phyloP scores from a whole-genome alignment of 2,888 invertebrate genomes.

The Harpalus rubripes region DNA sequence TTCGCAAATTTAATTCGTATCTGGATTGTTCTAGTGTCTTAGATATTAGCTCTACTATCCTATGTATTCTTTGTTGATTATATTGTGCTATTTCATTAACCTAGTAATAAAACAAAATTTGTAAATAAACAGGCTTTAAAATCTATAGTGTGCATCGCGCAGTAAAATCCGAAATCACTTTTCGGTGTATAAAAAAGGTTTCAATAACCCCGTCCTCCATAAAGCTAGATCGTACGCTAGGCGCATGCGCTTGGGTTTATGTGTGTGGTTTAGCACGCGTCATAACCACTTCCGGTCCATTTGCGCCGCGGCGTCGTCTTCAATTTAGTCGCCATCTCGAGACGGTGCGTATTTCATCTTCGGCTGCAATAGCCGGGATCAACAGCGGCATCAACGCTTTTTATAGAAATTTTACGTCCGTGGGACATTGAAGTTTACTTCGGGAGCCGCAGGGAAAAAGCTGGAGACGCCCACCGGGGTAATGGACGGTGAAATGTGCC shows the following conservation, averaged over 20 bases:
- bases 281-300: slow-evolving; percentile 75
- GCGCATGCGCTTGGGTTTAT: slow-evolving; percentile 47
- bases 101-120: not conserved
- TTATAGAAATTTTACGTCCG: slow-evolving; percentile 61
- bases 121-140: slow-evolving; percentile 16
- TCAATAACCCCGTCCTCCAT: slow-evolving; percentile 45
- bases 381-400: slow-evolving; percentile 71
- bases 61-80: not conserved
- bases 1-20: too few species aligned
- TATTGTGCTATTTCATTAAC: not conserved
- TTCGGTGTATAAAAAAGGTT: slow-evolving; percentile 39
- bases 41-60: too few species aligned
- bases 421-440: slow-evolving; percentile 26
- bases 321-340: slow-evolving; percentile 59
- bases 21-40: too few species aligned
- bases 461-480: slow-evolving; percentile 52
- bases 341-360: slow-evolving; percentile 74
- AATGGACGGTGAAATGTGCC: slow-evolving; percentile 66
- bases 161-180: slow-evolving; percentile 46
- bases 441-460: not conserved
- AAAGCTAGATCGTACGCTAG: not conserved
- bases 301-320: slow-evolving; percentile 69
- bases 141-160: not conserved
- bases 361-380: slow-evolving; percentile 72
- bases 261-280: slow-evolving; percentile 68